Evolutionary conservation across 2,888 invertebrate species (phyloP).

Genomic region (Phortica magna): DNA sequence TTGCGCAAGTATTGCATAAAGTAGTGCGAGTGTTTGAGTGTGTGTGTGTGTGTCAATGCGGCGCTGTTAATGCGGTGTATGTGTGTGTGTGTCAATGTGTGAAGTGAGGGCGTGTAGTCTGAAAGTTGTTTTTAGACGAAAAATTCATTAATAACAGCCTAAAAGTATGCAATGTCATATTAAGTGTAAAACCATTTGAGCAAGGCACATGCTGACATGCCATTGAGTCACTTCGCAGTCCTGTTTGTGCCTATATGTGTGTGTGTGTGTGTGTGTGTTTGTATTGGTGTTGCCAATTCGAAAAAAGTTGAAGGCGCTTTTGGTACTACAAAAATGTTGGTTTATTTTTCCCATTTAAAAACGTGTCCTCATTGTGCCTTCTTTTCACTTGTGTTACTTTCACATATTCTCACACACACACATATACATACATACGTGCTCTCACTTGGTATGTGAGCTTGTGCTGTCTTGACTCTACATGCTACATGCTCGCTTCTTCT

Average conservation of each 20-base stretch:
- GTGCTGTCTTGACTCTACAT: too few relatives aligned
- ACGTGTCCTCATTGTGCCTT: not conserved
- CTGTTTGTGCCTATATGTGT: too few relatives aligned
- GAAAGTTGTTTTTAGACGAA: not conserved
- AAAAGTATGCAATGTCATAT: constrained; percentile 13
- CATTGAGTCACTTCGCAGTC: not conserved
- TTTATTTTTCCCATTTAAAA: not conserved
- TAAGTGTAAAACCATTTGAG: not conserved
- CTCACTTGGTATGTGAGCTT: too few relatives aligned
- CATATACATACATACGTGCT: too few relatives aligned
- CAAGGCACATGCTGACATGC: not conserved
- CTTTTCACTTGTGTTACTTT: not conserved
- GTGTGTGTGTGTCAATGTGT: constrained; percentile 12
- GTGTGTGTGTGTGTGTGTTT: not conserved
- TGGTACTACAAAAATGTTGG: not conserved
- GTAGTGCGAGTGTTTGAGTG: constrained; percentile 56
- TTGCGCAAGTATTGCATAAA: constrained; percentile 62
- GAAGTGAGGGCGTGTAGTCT: constrained; percentile 6
- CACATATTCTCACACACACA: not conserved
- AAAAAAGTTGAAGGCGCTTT: not conserved
- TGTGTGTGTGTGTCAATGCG: constrained; percentile 4
- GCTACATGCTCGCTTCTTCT: too few relatives aligned
- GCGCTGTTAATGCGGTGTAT: not conserved
- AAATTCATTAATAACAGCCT: not conserved
- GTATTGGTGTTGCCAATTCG: not conserved